phyloP scores from a whole-genome alignment of 2,797 vertebrate genomes.

The Chloroceryle inda region DNA sequence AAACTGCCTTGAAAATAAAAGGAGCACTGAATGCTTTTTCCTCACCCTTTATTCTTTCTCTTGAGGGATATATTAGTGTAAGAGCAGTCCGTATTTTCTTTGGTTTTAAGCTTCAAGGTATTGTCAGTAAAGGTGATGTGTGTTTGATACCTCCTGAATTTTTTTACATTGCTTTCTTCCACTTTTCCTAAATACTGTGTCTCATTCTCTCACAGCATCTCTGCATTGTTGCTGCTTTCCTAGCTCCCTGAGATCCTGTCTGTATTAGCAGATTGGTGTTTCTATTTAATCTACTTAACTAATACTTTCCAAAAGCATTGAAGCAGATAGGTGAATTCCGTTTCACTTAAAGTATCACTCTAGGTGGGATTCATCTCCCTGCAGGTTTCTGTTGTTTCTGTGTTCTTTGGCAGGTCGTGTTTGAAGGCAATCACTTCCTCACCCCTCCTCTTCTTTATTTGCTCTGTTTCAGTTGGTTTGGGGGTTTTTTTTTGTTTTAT shows the following conservation, averaged over 20 bases:
- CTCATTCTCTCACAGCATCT: background rate
- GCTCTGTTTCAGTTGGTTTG: background rate
- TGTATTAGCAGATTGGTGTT: background rate
- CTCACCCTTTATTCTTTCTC: slow-evolving; percentile 18
- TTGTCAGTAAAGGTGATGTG: background rate
- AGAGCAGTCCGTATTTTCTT: background rate
- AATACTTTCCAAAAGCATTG: background rate
- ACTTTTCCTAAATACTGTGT: background rate
- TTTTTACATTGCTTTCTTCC: background rate
- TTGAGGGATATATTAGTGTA: background rate
- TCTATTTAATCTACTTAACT: background rate
- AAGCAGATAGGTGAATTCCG: background rate
- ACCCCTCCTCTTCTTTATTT: rapidly evolving
- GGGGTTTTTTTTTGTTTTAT: background rate
- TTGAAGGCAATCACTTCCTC: background rate
- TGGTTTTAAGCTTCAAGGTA: background rate
- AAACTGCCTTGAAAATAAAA: slow-evolving; percentile 15
- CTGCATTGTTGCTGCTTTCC: background rate
- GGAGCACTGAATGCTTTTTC: background rate
- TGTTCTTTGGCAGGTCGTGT: background rate
- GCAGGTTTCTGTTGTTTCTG: slow-evolving; percentile 16
- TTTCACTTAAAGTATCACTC: background rate
- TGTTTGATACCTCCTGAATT: background rate
- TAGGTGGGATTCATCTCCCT: background rate
- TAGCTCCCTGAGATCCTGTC: background rate